Base-by-base conservation (phyloP, 2,888 invertebrate species). In the Dolomedes plantarius region DNA sequence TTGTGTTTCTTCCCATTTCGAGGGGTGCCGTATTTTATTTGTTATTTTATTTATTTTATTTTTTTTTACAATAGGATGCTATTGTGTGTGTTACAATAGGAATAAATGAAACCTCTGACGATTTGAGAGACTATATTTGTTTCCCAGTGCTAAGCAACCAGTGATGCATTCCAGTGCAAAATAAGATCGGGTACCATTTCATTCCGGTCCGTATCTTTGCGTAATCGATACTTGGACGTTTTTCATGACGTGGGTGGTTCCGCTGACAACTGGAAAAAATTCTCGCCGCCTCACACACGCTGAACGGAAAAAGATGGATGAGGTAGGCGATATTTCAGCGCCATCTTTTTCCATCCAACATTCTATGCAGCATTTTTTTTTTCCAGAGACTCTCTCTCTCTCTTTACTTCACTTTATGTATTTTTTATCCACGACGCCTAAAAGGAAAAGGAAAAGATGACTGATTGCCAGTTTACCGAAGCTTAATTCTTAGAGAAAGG, bases 181-280 rank as follows among this genome's bases (percentile, higher is more conserved):
- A 78, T 69, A 31, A n/a, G 77, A 77, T 77, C 77, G 7, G 27
- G 19, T 50, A 27, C 31, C 36, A 50, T 65, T 65, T 65, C 69
- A 64, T 82, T 74, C 71, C 64, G 73, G 41, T 28, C 72, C 71
- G 62, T 80, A 82, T 82, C 82, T 82, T 67, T 23, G 29, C 50
- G 83, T 56, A 83, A 83, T 83, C 83, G 83, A 83, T 83, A 83
- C 50, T 64, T 11, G n/a, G 76, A 68, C 36, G 67, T 50, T 65
- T 29, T 36, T 67, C 65, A 39, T 72, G 72, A 83, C 83, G 83
- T 83, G 83, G 83, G 83, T 83, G 83, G 83, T 77, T 77, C 83
- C 28, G 28, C 64, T 56, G 46, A 50, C 75, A 46, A 62, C 32
- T 19, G 29, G 56, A 64, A 64, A 72, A 73, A 83, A 83, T 41